phyloP scores from a whole-genome alignment of 2,797 vertebrate species.

The Trichosurus vulpecula region DNA sequence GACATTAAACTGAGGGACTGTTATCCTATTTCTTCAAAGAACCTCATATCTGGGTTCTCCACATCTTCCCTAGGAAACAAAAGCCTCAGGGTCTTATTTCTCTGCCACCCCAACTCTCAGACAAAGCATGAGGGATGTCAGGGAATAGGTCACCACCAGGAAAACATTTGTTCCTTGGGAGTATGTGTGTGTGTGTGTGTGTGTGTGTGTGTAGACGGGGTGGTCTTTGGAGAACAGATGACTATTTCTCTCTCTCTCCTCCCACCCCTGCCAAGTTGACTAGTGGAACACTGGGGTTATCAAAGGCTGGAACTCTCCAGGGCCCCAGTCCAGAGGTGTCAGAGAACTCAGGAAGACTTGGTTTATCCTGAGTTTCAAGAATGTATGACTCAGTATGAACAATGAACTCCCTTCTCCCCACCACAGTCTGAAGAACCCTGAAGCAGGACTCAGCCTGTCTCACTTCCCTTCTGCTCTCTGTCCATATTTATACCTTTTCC shows the following conservation, averaged over 20 bases:
- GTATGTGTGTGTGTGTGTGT: too few species aligned
- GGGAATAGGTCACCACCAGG: not conserved
- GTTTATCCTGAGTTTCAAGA: not conserved
- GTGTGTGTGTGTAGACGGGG: too few species aligned
- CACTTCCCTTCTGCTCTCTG: not conserved
- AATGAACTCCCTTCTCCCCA: not conserved
- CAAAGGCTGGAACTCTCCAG: not conserved
- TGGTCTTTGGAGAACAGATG: not conserved
- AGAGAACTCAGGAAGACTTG: not conserved
- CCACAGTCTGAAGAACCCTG: not conserved
- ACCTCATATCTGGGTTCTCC: too few species aligned
- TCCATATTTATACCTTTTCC: not conserved
- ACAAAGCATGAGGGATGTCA: not conserved
- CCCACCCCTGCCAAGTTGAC: not conserved
- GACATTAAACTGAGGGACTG: not conserved
- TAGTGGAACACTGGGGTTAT: not conserved
- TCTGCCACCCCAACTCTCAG: not conserved
- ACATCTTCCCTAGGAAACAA: not conserved
- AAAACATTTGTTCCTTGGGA: not conserved
- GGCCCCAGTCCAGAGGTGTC: not conserved
- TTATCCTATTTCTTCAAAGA: not conserved
- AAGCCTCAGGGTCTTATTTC: not conserved
- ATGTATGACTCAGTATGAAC: not conserved
- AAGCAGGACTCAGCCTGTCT: not conserved
- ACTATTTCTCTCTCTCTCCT: not conserved